phyloP scores from a whole-genome alignment of 2,888 invertebrate species.

The Spisula solida region DNA sequence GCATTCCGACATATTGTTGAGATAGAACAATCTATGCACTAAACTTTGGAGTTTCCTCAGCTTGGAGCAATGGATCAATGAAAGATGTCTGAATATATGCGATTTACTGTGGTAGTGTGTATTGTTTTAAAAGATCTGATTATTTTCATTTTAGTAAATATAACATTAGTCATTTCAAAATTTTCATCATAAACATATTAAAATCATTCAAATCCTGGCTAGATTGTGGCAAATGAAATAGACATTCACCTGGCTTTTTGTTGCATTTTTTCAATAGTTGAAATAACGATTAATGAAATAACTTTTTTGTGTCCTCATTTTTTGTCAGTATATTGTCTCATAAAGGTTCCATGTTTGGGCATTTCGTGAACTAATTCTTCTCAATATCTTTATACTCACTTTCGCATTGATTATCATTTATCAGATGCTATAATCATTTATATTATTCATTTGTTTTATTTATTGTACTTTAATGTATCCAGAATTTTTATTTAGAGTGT shows the following conservation, averaged over 20 bases:
- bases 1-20: neutral
- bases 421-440: neutral
- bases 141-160: neutral
- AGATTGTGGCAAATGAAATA: slow-evolving; percentile 13
- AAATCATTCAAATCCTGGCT: slow-evolving; percentile 23
- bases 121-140: neutral
- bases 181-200: neutral
- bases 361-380: neutral
- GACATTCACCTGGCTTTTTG: slow-evolving; percentile 31
- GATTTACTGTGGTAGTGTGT: neutral
- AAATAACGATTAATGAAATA: neutral
- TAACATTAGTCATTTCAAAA: neutral
- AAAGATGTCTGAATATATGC: neutral
- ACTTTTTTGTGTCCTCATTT: neutral
- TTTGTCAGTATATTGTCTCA: neutral
- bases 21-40: neutral
- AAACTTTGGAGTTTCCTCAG: neutral
- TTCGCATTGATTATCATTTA: neutral
- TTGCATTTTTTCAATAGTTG: neutral
- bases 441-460: neutral
- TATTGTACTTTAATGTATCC: neutral
- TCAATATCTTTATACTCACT: neutral
- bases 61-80: neutral
- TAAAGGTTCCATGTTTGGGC: neutral
- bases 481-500: neutral